phyloP scores from a whole-genome alignment of 2,888 invertebrate genomes.

The Temnothorax ravouxi region DNA sequence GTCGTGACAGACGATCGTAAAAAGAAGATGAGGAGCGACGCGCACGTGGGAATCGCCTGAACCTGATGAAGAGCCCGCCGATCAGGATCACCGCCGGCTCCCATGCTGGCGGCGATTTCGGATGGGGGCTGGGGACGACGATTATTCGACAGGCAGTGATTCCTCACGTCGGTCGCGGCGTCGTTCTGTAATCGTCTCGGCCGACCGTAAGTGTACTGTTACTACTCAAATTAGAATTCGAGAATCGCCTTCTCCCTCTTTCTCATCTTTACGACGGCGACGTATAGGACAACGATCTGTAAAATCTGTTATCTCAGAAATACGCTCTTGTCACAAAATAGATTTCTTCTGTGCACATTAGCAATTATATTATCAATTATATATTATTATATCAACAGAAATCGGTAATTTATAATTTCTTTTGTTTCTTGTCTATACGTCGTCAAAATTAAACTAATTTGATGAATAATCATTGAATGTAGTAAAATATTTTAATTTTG shows the following conservation, averaged over 20 bases:
- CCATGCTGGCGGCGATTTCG: conserved; percentile 62
- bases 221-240: conserved; percentile 44
- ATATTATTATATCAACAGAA: not conserved
- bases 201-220: conserved; percentile 54
- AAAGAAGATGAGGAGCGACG: conserved; percentile 15
- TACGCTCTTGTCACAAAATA: not conserved
- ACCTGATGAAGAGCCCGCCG: conserved; percentile 69
- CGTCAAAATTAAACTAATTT: not conserved
- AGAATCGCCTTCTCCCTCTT: not conserved
- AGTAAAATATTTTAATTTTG: not conserved
- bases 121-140: conserved; percentile 45
- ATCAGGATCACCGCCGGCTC: conserved; percentile 56
- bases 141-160: conserved; percentile 60
- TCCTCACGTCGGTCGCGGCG: conserved; percentile 66
- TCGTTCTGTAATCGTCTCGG: conserved; percentile 31
- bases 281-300: not conserved
- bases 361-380: not conserved
- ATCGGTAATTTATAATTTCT: not conserved
- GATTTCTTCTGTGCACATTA: not conserved
- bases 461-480: not conserved
- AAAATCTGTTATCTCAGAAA: not conserved
- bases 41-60: conserved; percentile 80
- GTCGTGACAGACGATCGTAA: not conserved
- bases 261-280: not conserved
- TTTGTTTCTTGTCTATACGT: not conserved